Conservation (phyloP, 2,797 vertebrate genomes). For the Denticeps clupeoides region DNA sequence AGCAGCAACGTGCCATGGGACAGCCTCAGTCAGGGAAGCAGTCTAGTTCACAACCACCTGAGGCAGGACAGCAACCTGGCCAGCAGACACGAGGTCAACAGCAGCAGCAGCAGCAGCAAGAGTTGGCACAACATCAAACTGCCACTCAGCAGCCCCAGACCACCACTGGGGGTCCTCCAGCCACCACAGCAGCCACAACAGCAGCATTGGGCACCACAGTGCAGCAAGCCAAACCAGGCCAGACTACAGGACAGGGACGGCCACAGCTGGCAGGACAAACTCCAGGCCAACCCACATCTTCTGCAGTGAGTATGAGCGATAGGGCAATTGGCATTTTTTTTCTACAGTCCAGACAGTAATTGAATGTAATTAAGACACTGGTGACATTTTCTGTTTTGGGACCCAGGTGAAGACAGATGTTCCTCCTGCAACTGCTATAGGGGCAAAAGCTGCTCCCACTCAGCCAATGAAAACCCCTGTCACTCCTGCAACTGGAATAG, state of each 20-base stretch:
- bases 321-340: not conserved
- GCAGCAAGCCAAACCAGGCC: conserved; percentile 52
- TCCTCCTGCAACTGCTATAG: conserved; percentile 43
- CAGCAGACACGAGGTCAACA: conserved; percentile 39
- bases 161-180: conserved; percentile 35
- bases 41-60: no score
- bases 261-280: conserved; percentile 47
- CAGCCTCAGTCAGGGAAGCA: conserved; percentile 49
- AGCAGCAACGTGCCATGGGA: conserved; percentile 43
- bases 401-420: conserved; percentile 64
- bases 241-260: conserved; percentile 45
- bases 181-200: conserved; percentile 27
- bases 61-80: no score
- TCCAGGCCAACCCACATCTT: conserved; percentile 50
- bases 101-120: conserved; percentile 42
- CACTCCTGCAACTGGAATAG: conserved; percentile 67
- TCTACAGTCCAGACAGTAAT: no score
- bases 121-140: conserved; percentile 47
- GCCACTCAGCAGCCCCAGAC: conserved; percentile 44
- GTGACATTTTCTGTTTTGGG: not conserved
- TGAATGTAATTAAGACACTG: not conserved
- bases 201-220: conserved; percentile 31
- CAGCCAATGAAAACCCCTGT: conserved; percentile 63
- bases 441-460: conserved; percentile 50
- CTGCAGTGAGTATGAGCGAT: conserved; percentile 14